Evolutionary conservation across 2,113 vertebrate species (phyloP).

Genomic region (Plestiodon gilberti): DNA sequence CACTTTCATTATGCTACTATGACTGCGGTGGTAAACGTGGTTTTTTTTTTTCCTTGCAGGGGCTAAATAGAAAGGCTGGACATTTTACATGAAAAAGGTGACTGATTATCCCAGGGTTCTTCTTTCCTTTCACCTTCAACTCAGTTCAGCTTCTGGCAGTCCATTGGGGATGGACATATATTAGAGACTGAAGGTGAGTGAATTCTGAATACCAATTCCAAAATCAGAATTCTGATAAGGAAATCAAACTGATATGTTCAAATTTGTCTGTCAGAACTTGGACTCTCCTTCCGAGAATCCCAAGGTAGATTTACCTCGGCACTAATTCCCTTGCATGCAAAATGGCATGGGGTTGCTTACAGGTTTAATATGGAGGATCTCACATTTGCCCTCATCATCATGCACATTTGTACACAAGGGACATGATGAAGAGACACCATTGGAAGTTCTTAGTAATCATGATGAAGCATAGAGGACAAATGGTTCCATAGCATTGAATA

Average conservation of each 20-base stretch:
- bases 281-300: background rate
- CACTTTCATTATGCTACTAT: constrained; percentile 65
- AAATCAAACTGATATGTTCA: background rate
- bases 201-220: background rate
- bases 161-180: background rate
- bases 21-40: constrained; percentile 55
- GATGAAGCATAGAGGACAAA: background rate
- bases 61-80: constrained; percentile 55
- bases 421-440: background rate
- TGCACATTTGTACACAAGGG: background rate
- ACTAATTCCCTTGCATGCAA: fast-evolving
- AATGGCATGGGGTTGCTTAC: background rate
- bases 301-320: background rate
- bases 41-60: constrained; percentile 56
- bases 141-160: background rate
- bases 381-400: background rate
- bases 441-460: background rate
- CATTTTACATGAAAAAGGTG: background rate
- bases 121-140: background rate
- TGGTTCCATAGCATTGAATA: background rate
- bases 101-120: constrained; percentile 28
- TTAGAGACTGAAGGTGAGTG: background rate
- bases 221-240: background rate
- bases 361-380: background rate
- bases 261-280: background rate